Percentiles rank a stretch among this genome's conserved stretches.
Evolutionary conservation across 2,888 invertebrate genomes (phyloP).

Genomic region (Ctenicera cuprea): DNA sequence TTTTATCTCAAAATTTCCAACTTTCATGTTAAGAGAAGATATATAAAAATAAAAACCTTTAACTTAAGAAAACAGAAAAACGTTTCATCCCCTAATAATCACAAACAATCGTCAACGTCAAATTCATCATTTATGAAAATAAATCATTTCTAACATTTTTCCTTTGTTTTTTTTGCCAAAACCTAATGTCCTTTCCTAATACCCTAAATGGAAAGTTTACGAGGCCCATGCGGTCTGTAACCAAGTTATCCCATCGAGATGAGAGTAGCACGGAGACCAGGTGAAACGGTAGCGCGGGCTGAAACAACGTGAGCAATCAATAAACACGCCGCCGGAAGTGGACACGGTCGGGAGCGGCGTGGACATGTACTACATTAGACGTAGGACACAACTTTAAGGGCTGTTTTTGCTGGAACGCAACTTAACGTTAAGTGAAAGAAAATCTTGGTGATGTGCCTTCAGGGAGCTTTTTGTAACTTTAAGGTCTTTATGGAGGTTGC

Average conservation of each 20-base stretch:
- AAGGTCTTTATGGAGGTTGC: neutral
- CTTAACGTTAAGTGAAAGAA: slow-evolving; percentile 20
- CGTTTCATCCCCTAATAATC: too few species aligned
- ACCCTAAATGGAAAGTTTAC: slow-evolving; percentile 21
- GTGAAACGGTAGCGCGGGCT: slow-evolving; percentile 21
- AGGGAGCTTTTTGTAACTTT: neutral
- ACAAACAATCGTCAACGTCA: too few species aligned
- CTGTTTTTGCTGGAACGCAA: neutral
- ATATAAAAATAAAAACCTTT: too few species aligned
- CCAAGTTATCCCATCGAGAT: slow-evolving; percentile 9
- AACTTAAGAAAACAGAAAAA: too few species aligned
- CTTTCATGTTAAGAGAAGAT: too few species aligned
- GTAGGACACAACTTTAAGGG: slow-evolving; percentile 1
- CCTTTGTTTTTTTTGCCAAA: too few species aligned
- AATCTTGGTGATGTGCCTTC: neutral
- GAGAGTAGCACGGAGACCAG: slow-evolving; percentile 18
- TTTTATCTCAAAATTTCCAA: too few species aligned
- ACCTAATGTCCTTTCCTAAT: neutral
- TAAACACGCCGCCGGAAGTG: slow-evolving; percentile 20
- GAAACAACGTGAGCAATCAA: slow-evolving; percentile 4
- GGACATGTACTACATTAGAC: slow-evolving; percentile 10
- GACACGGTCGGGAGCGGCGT: slow-evolving; percentile 14
- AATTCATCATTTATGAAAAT: too few species aligned
- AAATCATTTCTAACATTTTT: too few species aligned
- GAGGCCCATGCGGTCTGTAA: slow-evolving; percentile 18